Percentiles rank a stretch among this genome's conserved stretches.
Evolutionary conservation across 2,888 invertebrate genomes (phyloP).

Genomic region (Brachyptera putata): DNA sequence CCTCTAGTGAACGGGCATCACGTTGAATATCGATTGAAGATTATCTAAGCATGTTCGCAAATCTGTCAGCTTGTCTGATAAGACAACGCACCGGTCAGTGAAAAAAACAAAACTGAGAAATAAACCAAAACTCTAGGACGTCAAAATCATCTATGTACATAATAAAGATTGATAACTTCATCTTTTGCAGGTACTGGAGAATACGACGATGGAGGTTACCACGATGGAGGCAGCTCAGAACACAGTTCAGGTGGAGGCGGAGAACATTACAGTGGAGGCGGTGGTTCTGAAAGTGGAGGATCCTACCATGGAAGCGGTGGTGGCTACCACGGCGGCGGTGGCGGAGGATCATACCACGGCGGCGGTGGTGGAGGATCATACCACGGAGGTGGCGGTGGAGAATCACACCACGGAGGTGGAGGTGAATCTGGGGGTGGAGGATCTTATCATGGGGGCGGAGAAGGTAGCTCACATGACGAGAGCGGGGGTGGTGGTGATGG

Average conservation of each 20-base stretch:
- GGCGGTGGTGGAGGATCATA: slow-evolving; percentile 12
- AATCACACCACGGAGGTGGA: slow-evolving; percentile 29
- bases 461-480: too few species aligned
- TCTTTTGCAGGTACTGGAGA: slow-evolving; percentile 32
- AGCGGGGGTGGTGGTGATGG: slow-evolving; percentile 34
- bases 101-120: too few species aligned
- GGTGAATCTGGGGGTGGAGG: slow-evolving; percentile 13
- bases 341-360: slow-evolving; percentile 31
- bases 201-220: slow-evolving; percentile 35
- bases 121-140: too few species aligned
- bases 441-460: slow-evolving; percentile 19
- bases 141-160: too few species aligned
- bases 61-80: too few species aligned
- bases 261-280: slow-evolving; percentile 24
- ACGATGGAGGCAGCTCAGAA: slow-evolving; percentile 35
- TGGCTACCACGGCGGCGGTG: slow-evolving; percentile 35
- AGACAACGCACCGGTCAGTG: too few species aligned
- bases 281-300: slow-evolving; percentile 26
- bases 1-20: too few species aligned
- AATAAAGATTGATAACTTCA: too few species aligned
- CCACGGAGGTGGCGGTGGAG: slow-evolving; percentile 32
- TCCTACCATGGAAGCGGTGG: slow-evolving; percentile 31
- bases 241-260: slow-evolving; percentile 24
- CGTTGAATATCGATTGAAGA: too few species aligned
- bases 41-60: too few species aligned